These are phyloP conservation scores for Sphaerophoria rueppellii DNA, from an alignment of 2,888 invertebrate genomes.

Conservation along the genomic window DNA sequence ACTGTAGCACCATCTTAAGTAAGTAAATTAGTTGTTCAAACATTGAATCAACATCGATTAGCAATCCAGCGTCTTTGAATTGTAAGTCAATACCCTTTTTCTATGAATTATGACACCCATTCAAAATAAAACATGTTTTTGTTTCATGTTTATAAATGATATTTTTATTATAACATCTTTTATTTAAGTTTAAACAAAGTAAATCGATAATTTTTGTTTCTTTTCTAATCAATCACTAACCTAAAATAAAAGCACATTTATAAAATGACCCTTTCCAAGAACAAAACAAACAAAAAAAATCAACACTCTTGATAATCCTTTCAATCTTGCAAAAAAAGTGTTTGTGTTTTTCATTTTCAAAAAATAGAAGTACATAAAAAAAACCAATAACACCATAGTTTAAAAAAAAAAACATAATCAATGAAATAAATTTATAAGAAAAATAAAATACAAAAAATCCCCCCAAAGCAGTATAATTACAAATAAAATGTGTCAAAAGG, in stretches of 20 bases:
- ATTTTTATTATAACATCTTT: constrained; percentile 38
- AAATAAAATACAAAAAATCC: constrained; percentile 8
- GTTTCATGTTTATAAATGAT: constrained; percentile 60
- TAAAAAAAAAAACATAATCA: constrained; percentile 38
- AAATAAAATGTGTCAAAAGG: constrained; percentile 69
- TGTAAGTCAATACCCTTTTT: too few species aligned
- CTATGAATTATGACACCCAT: too few species aligned
- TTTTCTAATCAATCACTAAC: constrained; percentile 60
- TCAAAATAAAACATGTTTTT: constrained; percentile 51
- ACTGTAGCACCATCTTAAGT: too few species aligned
- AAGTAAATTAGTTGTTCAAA: too few species aligned
- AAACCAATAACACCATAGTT: constrained; percentile 68
- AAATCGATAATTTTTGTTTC: constrained; percentile 10
- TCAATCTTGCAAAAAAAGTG: constrained; percentile 41
- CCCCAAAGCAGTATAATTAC: constrained; percentile 22
- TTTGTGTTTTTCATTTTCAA: constrained; percentile 25
- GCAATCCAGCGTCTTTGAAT: too few species aligned
- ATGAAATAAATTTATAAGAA: constrained; percentile 28
- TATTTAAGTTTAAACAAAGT: constrained; percentile 20
- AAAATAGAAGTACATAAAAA: constrained; percentile 63
- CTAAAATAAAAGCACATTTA: constrained; percentile 74
- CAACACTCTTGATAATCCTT: constrained; percentile 66
- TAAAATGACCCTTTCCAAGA: constrained; percentile 72
- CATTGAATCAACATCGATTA: too few species aligned
- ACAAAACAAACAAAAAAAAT: constrained; percentile 18